phyloP scores from a whole-genome alignment of 2,113 vertebrate species.

The Phrynosoma platyrhinos region DNA sequence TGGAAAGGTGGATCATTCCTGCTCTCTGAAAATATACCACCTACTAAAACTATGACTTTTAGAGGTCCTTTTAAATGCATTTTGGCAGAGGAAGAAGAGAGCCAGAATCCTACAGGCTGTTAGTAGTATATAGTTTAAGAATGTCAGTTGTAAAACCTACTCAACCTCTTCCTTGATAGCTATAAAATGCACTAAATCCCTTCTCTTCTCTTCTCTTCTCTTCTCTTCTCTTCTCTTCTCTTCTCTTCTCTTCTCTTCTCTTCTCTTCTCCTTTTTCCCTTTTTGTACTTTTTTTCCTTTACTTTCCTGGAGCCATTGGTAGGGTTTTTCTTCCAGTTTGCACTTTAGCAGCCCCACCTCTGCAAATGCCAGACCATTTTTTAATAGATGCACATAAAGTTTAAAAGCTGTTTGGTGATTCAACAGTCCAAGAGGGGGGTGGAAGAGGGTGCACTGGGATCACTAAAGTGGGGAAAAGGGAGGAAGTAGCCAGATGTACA shows the following conservation, averaged over 20 bases:
- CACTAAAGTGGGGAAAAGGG: not conserved
- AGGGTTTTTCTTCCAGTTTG: not conserved
- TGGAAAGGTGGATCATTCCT: conserved; percentile 34
- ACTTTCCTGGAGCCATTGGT: not conserved
- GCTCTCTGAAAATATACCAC: conserved; percentile 24
- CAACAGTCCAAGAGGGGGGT: conserved; percentile 6
- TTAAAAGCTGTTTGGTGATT: conserved; percentile 32
- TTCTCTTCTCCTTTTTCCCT: not conserved
- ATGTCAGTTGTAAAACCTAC: conserved; percentile 8
- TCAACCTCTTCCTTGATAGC: conserved; percentile 18
- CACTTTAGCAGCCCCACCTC: conserved; percentile 1
- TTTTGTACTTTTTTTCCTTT: too few relatives aligned
- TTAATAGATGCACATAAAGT: conserved; percentile 24
- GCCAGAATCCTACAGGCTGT: conserved; percentile 14
- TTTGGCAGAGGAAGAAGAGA: conserved; percentile 24
- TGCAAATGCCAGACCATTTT: conserved; percentile 26
- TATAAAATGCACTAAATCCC: not conserved
- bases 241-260: not conserved
- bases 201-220: not conserved
- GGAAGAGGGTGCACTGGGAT: not conserved
- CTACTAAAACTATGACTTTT: conserved; percentile 22
- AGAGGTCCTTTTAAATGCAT: conserved; percentile 28
- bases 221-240: not conserved
- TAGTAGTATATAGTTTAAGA: conserved; percentile 16
- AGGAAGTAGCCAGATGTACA: conserved; percentile 16